Evolutionary conservation across 37 sponge, comb jelly and placozoan species (phyloP).

Genomic region (Corticium candelabrum): DNA sequence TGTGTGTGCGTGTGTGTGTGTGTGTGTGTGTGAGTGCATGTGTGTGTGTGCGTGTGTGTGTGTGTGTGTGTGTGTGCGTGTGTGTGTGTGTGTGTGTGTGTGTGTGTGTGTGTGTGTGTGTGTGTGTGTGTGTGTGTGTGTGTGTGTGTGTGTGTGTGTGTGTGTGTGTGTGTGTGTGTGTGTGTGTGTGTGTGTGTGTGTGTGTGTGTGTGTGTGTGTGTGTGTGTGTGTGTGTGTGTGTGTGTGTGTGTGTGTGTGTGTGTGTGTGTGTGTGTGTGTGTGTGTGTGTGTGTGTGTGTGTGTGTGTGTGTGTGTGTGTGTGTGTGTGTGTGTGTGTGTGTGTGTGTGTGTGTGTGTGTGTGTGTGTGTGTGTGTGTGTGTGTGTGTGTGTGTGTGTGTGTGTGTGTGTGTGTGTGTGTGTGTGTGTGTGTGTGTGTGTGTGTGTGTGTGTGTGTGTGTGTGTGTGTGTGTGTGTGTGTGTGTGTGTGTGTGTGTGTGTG

Average conservation of each 20-base stretch:
- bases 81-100: slow-evolving; percentile 5
- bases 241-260: slow-evolving; percentile 5
- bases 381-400: slow-evolving; percentile 5
- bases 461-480: slow-evolving; percentile 5
- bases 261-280: slow-evolving; percentile 5
- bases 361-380: slow-evolving; percentile 5
- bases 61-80: slow-evolving; percentile 2
- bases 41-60: slow-evolving; percentile 1
- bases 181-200: slow-evolving; percentile 5
- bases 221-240: slow-evolving; percentile 5
- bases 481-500: slow-evolving; percentile 5
- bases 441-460: slow-evolving; percentile 5
- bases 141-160: slow-evolving; percentile 5
- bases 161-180: slow-evolving; percentile 5
- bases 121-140: slow-evolving; percentile 5
- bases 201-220: slow-evolving; percentile 5
- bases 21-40: slow-evolving; percentile 3
- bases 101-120: slow-evolving; percentile 5
- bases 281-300: slow-evolving; percentile 5
- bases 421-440: slow-evolving; percentile 5
- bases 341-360: slow-evolving; percentile 5
- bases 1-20: slow-evolving; percentile 2
- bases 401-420: slow-evolving; percentile 5
- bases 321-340: slow-evolving; percentile 5
- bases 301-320: slow-evolving; percentile 5